These are phyloP conservation scores for Apolygus lucorum DNA, from an alignment of 1,140 invertebrate genomes.

Conservation along the genomic window DNA sequence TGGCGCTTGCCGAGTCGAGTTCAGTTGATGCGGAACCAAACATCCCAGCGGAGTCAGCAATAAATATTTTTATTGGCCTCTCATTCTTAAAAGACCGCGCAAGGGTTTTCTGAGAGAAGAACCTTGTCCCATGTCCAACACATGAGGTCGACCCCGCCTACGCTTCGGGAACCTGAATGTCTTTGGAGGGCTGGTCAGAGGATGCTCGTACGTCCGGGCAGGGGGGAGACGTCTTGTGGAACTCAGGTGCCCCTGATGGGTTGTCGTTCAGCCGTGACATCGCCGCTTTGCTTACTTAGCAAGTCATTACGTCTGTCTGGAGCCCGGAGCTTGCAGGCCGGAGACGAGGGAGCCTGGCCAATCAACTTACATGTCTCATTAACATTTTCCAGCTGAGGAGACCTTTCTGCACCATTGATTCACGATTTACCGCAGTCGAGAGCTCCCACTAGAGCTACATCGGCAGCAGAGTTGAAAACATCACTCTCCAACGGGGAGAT, in stretches of 20 bases:
- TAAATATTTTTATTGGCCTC: constrained; percentile 1
- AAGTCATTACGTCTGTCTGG: not conserved
- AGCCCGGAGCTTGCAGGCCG: not conserved
- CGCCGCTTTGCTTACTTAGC: not conserved
- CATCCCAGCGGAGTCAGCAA: not conserved
- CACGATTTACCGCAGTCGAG: not conserved
- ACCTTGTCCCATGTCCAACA: no score
- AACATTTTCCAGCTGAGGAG: not conserved
- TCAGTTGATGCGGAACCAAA: not conserved
- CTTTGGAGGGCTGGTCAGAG: not conserved
- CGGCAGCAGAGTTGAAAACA: not conserved
- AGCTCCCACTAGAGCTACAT: not conserved
- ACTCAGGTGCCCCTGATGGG: not conserved
- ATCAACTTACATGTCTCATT: not conserved
- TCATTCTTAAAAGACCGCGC: not conserved
- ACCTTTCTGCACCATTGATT: not conserved
- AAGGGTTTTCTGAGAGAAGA: not conserved
- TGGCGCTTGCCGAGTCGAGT: not conserved
- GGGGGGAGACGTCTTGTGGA: not conserved
- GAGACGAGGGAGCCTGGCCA: not conserved
- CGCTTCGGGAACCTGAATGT: not conserved
- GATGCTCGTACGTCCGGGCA: not conserved
- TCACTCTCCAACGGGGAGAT: not conserved
- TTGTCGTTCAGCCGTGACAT: not conserved
- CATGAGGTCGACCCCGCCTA: not conserved